Evolutionary conservation across 2,888 invertebrate genomes (phyloP), one percentile per base, ranked within the genome.

Genomic region (Trachelus troglodyta): DNA sequence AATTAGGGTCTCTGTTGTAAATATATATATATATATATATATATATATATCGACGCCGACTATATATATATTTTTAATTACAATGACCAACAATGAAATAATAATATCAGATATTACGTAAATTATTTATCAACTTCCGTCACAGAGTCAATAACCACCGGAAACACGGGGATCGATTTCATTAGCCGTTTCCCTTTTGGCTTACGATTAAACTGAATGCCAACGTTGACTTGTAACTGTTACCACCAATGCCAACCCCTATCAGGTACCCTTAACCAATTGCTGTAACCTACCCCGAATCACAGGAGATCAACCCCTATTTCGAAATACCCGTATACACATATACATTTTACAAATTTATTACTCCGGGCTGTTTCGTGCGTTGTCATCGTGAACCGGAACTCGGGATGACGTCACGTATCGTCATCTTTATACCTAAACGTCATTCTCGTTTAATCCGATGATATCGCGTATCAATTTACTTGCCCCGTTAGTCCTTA

Each of bases 401-500:
- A 37, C 4, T 37, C 37, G 1, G 4, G 12, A 12, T 37, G 12
- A 12, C 37, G 37, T 37, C 37, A 37, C 37, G 12, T 12, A 1
- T 15, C 37, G 12, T 40, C 4, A 4, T 12, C 1, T 40, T 15
- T 15, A 15, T 12, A 4, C 4, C 1, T 6, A 0, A 40, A 40
- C 6, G 40, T 23, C 56, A 23, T 9, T 56, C 6, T 23, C 56
- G 9, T 23, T 23, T 3, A 1, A 35, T 35, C 3, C 12, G 9
- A 56, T 0, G 56, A 2, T 56, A 23, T 56, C 56, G 56, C 23
- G 1, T 23, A 23, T 9, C 15, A 9, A 56, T 56, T 23, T 56
- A 56, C 0, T 6, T 23, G 1, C 0, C 6, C 0, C 6, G 1
- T 23, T 9, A 9, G 23, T 56, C 23, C 56, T 23, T 56, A 2